These are phyloP conservation scores for Ophonus ardosiacus DNA, from an alignment of 2,888 invertebrate species.

Conservation along the genomic window DNA sequence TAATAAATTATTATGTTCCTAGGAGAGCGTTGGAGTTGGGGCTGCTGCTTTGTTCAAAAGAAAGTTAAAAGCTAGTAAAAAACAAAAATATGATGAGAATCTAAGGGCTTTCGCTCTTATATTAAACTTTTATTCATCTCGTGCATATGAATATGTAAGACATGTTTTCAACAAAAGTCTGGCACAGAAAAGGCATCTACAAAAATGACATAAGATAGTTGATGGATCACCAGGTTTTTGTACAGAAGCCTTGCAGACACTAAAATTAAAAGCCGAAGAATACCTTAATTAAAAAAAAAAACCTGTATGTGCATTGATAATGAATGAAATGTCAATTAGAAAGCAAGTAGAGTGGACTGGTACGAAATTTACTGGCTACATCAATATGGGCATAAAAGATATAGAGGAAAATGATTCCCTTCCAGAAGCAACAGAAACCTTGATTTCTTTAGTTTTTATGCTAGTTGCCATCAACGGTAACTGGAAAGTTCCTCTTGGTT, in stretches of 20 bases:
- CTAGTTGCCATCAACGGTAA: slow-evolving; percentile 30
- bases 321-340: slow-evolving; percentile 67
- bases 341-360: slow-evolving; percentile 65
- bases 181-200: too few species aligned
- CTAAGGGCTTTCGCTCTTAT: slow-evolving; percentile 38
- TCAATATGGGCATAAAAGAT: slow-evolving; percentile 56
- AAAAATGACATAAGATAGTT: too few species aligned
- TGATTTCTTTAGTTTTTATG: slow-evolving; percentile 59
- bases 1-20: background rate
- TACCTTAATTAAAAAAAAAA: background rate
- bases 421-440: slow-evolving; percentile 60
- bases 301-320: slow-evolving; percentile 58
- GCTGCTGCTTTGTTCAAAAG: background rate
- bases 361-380: slow-evolving; percentile 46
- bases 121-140: slow-evolving; percentile 35
- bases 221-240: too few species aligned
- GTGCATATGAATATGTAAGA: slow-evolving; percentile 65
- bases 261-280: background rate
- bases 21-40: background rate
- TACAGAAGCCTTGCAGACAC: too few species aligned
- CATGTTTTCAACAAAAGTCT: too few species aligned
- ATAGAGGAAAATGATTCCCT: slow-evolving; percentile 46
- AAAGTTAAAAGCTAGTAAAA: background rate
- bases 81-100: slow-evolving; percentile 25
- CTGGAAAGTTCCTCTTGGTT: background rate